Evolutionary conservation across 2,888 invertebrate genomes (phyloP), one percentile per base, ranked within the genome.

Genomic region (Metacarcinus magister): DNA sequence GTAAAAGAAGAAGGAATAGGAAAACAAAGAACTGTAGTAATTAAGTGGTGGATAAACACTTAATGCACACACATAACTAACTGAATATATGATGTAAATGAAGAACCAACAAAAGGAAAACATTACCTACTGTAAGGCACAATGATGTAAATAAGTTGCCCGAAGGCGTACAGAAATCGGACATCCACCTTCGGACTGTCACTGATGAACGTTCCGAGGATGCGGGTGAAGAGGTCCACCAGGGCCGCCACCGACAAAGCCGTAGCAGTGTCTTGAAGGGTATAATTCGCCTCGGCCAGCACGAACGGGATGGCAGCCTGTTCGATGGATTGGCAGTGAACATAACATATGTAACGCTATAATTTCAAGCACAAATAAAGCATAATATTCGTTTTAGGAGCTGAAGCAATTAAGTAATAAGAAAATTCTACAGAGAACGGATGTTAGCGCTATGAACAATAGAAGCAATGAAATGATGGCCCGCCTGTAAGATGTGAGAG

Each of bases 221-320:
- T 2, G 13, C 95, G 93, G 16, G 95, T 93, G 19, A 82, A 87
- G 0, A 95, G 89, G 43, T 95, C 95, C 90, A 93, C 44, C 39
- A 95, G 39, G 39, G 95, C 95, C 10, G 95, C 89, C n/a, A 60
- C 60, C 8, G 95, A 95, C 93, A 95, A 89, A 23, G 93, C 92
- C n/a, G 60, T 92, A 54, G 95, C 95, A 8, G 89, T 39, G 23
- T 93, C 87, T n/a, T 82, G 48, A 43, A 95, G 95, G 16, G 87
- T 10, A 93, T 93, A 95, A 16, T 93, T 60, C 19, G 93, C 87
- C 39, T 95, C 95, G 8, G 32, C 43, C 95, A 95, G 44, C 32
- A 95, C 32, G 95, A 95, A 95, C 48, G 95, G 95, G 10, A 93
- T 93, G 39, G 93, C 28, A 28, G 89, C 54, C 95, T 93, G 93